phyloP scores from a whole-genome alignment of 2,113 vertebrate species.

The Microtus montanus region DNA sequence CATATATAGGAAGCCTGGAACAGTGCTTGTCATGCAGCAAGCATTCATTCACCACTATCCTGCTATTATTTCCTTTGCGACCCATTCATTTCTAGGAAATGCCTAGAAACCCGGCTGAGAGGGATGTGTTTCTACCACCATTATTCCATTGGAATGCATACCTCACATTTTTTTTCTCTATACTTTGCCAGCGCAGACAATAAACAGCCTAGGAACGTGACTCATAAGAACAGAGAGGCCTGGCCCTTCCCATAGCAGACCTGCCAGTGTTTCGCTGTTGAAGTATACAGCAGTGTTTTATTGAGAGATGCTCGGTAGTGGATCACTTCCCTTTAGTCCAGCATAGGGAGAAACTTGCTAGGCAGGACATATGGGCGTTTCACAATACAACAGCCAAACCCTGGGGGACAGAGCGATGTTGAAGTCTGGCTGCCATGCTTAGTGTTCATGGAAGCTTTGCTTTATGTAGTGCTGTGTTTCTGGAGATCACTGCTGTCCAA shows the following conservation, averaged over 20 bases:
- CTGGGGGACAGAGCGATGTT: not conserved
- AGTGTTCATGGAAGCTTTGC: conserved; percentile 3
- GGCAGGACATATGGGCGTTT: not conserved
- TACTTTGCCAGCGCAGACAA: conserved; percentile 21
- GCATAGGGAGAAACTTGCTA: not conserved
- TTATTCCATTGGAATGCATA: not conserved
- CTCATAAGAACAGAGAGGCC: not conserved
- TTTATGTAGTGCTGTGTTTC: not conserved
- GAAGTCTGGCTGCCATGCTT: not conserved
- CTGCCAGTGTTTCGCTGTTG: not conserved
- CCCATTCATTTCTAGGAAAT: not conserved
- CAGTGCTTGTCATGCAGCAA: not conserved
- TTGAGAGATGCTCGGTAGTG: not conserved
- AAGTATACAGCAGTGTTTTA: not conserved
- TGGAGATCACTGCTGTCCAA: not conserved
- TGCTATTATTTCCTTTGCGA: not conserved
- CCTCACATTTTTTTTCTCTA: not conserved
- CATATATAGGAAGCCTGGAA: not conserved
- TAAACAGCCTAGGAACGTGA: not conserved
- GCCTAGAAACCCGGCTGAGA: not conserved
- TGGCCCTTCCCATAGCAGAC: not conserved
- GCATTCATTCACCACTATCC: not conserved
- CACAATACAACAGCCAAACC: not conserved
- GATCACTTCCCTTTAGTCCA: conserved; percentile 11
- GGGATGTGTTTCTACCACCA: not conserved